A percentile compares a stretch with the other conserved stretches of the same genome.
Conservation (phyloP, 2,113 vertebrate genomes). For the Sceloporus tristichus region DNA sequence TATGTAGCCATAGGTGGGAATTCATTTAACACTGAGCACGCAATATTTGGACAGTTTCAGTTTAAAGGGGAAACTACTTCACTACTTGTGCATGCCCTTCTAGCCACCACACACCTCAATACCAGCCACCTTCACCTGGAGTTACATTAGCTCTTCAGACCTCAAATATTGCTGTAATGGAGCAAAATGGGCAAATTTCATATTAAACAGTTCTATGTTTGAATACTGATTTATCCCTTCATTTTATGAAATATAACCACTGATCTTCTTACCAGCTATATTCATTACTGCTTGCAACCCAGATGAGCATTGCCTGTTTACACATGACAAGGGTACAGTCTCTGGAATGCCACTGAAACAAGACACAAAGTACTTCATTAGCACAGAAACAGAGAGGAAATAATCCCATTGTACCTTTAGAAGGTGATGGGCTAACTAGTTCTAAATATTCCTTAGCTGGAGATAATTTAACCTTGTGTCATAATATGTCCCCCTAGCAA, state of each 20-base stretch:
- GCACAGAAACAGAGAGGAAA: background rate
- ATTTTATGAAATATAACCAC: background rate
- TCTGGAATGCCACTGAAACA: slow-evolving; percentile 89
- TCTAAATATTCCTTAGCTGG: background rate
- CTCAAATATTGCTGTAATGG: too few relatives aligned
- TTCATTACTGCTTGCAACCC: slow-evolving; percentile 92
- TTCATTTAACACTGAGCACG: too few relatives aligned
- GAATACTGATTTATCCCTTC: background rate
- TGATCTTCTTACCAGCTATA: slow-evolving; percentile 84
- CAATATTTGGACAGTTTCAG: too few relatives aligned
- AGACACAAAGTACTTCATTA: background rate
- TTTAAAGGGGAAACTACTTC: too few relatives aligned
- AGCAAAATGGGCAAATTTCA: too few relatives aligned
- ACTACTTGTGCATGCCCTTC: too few relatives aligned
- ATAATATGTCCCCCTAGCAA: background rate
- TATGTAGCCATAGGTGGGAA: too few relatives aligned
- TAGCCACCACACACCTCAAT: too few relatives aligned
- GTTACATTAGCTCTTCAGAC: too few relatives aligned
- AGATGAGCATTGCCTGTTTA: slow-evolving; percentile 94
- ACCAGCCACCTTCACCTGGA: too few relatives aligned
- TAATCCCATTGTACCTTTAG: background rate
- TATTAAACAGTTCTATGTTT: background rate
- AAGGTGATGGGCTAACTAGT: background rate
- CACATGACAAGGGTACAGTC: slow-evolving; percentile 83
- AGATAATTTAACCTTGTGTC: background rate